These are phyloP conservation scores for Uropetala carovei DNA, from an alignment of 2,888 invertebrate genomes.

Conservation along the genomic window DNA sequence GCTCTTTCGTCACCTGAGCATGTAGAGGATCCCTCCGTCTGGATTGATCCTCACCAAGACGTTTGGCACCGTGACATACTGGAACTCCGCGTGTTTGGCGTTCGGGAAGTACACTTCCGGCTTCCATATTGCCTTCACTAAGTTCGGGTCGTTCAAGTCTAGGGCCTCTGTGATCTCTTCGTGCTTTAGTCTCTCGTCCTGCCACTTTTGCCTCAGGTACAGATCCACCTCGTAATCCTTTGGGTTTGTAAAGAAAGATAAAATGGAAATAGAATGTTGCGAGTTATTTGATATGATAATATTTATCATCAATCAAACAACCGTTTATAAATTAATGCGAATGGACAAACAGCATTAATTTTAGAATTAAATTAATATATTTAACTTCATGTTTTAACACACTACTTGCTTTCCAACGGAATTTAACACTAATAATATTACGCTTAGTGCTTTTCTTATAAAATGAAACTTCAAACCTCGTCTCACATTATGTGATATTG, in stretches of 20 bases:
- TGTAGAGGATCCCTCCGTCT: constrained; percentile 75
- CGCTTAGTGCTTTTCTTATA: no score
- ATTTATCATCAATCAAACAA: no score
- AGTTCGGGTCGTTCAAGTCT: constrained; percentile 75
- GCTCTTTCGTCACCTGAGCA: constrained; percentile 74
- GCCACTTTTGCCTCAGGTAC: constrained; percentile 76
- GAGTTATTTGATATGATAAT: no score
- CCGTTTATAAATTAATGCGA: no score
- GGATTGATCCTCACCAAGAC: constrained; percentile 76
- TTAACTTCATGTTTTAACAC: no score
- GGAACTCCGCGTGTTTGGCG: constrained; percentile 76
- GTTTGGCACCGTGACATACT: constrained; percentile 77
- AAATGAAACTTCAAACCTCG: no score
- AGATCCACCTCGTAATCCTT: constrained; percentile 77
- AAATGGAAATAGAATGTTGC: neutral
- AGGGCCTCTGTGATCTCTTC: constrained; percentile 74
- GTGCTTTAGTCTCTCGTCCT: constrained; percentile 75
- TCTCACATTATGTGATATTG: no score
- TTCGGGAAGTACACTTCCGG: constrained; percentile 76
- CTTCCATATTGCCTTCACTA: constrained; percentile 76
- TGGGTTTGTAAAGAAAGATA: constrained; percentile 38
- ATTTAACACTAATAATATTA: no score
- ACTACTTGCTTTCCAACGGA: no score
- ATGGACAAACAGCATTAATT: no score
- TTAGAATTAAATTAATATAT: no score